These are phyloP conservation scores for Cheilosia pagana DNA, from an alignment of 2,888 invertebrate genomes.

Conservation along the genomic window DNA sequence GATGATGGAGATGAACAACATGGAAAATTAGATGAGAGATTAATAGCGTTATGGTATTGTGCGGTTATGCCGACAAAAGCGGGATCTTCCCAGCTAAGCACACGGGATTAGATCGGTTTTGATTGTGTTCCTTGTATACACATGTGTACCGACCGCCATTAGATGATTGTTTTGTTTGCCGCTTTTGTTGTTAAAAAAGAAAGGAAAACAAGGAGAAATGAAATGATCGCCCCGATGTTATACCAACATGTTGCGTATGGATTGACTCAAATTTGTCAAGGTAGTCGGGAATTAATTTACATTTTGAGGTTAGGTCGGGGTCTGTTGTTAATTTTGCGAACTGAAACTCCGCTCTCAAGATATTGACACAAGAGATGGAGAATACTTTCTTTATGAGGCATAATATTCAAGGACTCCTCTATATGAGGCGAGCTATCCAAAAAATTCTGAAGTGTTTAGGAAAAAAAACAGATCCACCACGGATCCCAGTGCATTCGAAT, in stretches of 20 bases:
- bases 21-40: conserved; percentile 73
- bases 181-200: neutral
- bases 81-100: conserved; percentile 18
- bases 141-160: neutral
- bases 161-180: conserved; percentile 34
- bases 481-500: too few relatives aligned
- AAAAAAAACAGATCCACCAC: too few relatives aligned
- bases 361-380: too few relatives aligned
- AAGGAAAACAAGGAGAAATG: neutral
- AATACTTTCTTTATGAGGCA: too few relatives aligned
- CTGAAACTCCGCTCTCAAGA: too few relatives aligned
- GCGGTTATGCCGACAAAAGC: conserved; percentile 53
- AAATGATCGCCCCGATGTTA: too few relatives aligned
- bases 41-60: conserved; percentile 60
- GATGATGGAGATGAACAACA: conserved; percentile 45
- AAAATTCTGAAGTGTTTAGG: too few relatives aligned
- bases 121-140: neutral
- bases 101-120: conserved; percentile 28
- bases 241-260: neutral
- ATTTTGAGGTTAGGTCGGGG: too few relatives aligned
- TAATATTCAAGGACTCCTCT: too few relatives aligned
- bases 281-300: too few relatives aligned
- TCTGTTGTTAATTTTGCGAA: too few relatives aligned
- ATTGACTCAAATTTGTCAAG: neutral
- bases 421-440: too few relatives aligned